Base-by-base conservation (phyloP, 2,888 invertebrate species). In the Ommatoiulus sabulosus region DNA sequence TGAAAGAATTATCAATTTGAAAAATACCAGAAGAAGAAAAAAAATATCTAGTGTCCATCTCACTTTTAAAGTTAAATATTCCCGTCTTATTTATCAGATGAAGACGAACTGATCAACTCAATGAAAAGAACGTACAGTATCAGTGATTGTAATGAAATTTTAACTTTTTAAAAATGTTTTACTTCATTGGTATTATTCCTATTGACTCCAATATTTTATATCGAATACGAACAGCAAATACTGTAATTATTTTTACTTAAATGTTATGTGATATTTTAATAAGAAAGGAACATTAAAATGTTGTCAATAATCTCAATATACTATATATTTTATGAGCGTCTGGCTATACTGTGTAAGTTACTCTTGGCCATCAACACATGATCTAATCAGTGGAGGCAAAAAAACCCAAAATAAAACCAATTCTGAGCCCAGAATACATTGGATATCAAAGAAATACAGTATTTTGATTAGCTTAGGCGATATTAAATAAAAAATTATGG, bases 111-210 rank as follows among this genome's bases (percentile, higher is more conserved):
- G 24, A 1, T 35, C 15, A 35, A 80, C 5, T 15, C 35, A 10
- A 35, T 15, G 24, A 80, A 15, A 12, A 6, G 24, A 4, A 35
- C 10, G 35, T 84, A 86, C 15, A n/a, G n/a, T 15, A 44, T 86
- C 86, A 86, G 44, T 12, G 20, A 24, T 12, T 20, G 44, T 17
- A 44, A 10, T 86, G n/a, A 17, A 44, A 86, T 46, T n/a, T 85
- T 86, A 86, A 86, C 44, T 44, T 86, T 84, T 86, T 44, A 24
- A 35, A 35, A 80, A 80, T 35, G 12, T 3, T 80, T 35, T 24
- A 24, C 80, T 80, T 80, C 80, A 12, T 35, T 12, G 80, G 8
- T 3, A 35, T 80, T 80, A 1, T 80, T 80, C 72, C 57, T 4
- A 72, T 72, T 72, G 24, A 20, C 20, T 24, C 72, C 35, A 12